Evolutionary conservation across 2,113 vertebrate genomes (phyloP), one percentile per base, ranked within the genome.

Genomic region (Eidolon helvum): DNA sequence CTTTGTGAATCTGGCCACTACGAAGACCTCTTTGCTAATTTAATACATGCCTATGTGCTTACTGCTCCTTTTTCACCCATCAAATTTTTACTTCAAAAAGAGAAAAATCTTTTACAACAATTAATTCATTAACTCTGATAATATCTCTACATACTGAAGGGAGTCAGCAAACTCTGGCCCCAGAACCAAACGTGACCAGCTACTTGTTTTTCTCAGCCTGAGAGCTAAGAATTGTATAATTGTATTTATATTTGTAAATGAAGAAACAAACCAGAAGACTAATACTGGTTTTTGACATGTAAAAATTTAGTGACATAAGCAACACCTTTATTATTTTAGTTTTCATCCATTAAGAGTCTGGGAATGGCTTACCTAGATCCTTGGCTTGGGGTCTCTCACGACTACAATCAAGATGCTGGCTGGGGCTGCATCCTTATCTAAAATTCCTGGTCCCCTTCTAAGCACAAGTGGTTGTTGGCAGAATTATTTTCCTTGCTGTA

Each of bases 51-150:
- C 57, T 71, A 30, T 61, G 57, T 95, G 53, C 14, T 35, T 90
- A 38, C 2, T 48, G 19, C 45, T 93, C 40, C 22, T 78, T 90
- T 94, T 95, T 89, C 28, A 57, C 72, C 50, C 14, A 12, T 88
- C 38, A 19, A 38, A 33, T 75, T 87, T 91, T 94, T 53, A 65
- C 78, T 91, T 69, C 55, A 55, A 92, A 97, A 79, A 48, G 50
- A 80, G 21, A 88, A 94, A 57, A 78, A 38, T 40, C 3, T 43
- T 87, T 78, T 43, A 38, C 30, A 91, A 19, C 53, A n/a, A 91
- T 57, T 68, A 78, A 80, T 79, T 93, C 14, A 69, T 48, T 65
- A 69, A 63, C 50, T 35, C 71, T 61, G 71, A 91, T 87, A 79
- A 61, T 16, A 24, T 83, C 66, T 93, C 77, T 88, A 35, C 38